phyloP scores from a whole-genome alignment of 2,113 vertebrate species.

The human (Homo sapiens) region DNA sequence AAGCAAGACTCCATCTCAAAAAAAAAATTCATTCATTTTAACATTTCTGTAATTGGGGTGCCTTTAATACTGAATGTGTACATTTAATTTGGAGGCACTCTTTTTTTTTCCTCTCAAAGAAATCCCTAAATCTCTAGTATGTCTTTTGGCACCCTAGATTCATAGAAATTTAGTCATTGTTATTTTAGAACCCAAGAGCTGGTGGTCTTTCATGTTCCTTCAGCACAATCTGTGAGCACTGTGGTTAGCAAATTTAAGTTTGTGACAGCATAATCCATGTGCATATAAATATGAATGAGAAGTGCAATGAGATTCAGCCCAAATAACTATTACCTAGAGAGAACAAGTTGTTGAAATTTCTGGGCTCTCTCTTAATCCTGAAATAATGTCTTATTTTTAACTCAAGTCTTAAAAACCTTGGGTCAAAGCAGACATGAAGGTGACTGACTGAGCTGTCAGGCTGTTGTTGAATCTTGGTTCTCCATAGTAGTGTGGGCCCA shows the following conservation, averaged over 20 bases:
- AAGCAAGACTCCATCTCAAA: too few relatives aligned
- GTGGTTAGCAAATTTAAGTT: slow-evolving; percentile 25
- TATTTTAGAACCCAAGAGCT: neutral
- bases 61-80: slow-evolving; percentile 19
- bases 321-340: neutral
- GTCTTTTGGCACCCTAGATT: neutral
- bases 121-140: neutral
- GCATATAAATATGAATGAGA: slow-evolving; percentile 20
- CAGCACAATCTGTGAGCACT: neutral
- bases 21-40: neutral
- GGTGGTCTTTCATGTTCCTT: slow-evolving; percentile 27
- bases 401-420: slow-evolving; percentile 16
- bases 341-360: slow-evolving; percentile 15
- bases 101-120: neutral
- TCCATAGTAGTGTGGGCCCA: neutral
- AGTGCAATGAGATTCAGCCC: neutral
- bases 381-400: slow-evolving; percentile 42
- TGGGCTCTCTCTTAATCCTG: neutral
- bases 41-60: neutral
- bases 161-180: neutral
- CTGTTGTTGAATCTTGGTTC: neutral
- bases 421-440: neutral
- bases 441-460: neutral
- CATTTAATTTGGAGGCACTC: neutral
- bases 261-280: neutral